Evolutionary conservation across 2,888 invertebrate species (phyloP), one percentile per base, ranked within the genome.

Genomic region (Hypercompe scribonia): DNA sequence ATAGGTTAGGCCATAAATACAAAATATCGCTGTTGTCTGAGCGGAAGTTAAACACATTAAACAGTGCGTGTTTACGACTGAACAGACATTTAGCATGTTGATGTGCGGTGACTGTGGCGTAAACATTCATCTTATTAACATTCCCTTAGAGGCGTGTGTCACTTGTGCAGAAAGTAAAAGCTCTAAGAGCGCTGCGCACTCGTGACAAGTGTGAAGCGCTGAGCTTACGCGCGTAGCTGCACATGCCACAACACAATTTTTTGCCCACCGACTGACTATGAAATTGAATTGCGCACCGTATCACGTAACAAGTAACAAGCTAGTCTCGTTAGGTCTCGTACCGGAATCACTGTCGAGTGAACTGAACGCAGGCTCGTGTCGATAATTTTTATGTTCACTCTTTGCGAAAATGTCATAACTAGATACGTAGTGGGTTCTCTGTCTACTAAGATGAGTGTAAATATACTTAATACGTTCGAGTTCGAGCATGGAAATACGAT

Each of bases 91-190:
- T 65, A 58, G 58, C 33, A 33, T n/a, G n/a, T 33, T n/a, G 50
- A 33, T 50, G 28, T 61, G 31, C 31, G 34, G 46, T 54, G 54
- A 34, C 54, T 36, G 34, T 15, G 34, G 33, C 31, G 58, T 15
- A 33, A 66, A 21, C 39, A 18, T n/a, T n/a, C 28, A 54, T 31
- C 65, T 21, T 58, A 64, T 71, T 63, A 54, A 67, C 66, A 79
- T 78, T 70, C 78, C 72, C 34, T 31, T 10, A 46, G 36, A 42
- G 68, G 63, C 68, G 67, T 63, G 70, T 71, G 71, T 74, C 67
- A 24, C 46, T 36, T 68, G 68, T 65, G 73, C 79, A 61, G 79
- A 83, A 83, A 83, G 80, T 79, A 78, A 79, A 79, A 83, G 79
- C 84, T 58, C 18, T 71, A 63, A 18, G 46, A 28, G 68, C 68